Evolutionary conservation across 2,113 vertebrate genomes (phyloP), one percentile per base, ranked within the genome.

Genomic region (Synchiropus splendidus): DNA sequence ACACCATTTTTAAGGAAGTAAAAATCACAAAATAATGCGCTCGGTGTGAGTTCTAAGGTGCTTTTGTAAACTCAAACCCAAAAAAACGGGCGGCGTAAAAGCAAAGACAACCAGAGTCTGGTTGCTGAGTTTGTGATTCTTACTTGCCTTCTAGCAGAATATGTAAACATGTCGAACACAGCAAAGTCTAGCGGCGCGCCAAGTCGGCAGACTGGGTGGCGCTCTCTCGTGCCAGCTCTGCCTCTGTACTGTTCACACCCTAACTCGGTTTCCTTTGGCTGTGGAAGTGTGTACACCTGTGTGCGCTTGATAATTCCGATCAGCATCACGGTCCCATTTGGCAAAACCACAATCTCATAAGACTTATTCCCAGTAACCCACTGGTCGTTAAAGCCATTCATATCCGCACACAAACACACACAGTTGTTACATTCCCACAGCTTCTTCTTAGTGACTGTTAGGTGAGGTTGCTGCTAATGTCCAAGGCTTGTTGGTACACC

Each of bases 401-500:
- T 48, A 67, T 37, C 54, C 16, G 31, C 31, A 31, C 39, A 34
- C 15, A 49, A 47, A 58, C 33, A 45, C 41, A 38, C 21, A 27
- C 43, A 53, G 18, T 47, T 14, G 45, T 39, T 58, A 16, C 12
- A 32, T 43, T 38, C 46, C 31, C 31, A 57, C 48, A 54, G 45
- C 61, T 63, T 49, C 48, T 35, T 59, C 56, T 60, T 39, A 64
- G 64, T 45, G 5, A 43, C 50, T 58, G 39, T 66, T 77, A 73
- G 42, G 66, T 92, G 71, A 95, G 86, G 53, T 89, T 91, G 84
- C 81, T 90, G 80, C 89, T 94, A 72, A 98, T 95, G 79, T 94
- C 93, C 69, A 97, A 85, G 65, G 94, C 92, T 83, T 95, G 92
- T 82, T 98, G 93, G 77, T 98, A 98, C 72, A 98, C 92, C 88